Conservation (phyloP, 2,797 vertebrate genomes). For the Phrynocephalus forsythii region DNA sequence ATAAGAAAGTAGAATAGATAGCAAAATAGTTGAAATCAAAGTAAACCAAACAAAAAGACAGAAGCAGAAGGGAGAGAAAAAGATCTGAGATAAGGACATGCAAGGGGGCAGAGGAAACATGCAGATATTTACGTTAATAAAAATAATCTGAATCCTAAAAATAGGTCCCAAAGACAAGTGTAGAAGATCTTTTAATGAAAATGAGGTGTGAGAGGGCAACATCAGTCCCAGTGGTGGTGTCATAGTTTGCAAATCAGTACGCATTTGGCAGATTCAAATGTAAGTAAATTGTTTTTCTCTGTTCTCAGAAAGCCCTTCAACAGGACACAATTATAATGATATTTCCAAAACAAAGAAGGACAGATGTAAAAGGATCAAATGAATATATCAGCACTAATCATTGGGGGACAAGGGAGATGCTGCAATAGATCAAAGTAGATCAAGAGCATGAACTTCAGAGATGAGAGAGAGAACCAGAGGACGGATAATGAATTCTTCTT, state of each 20-base stretch:
- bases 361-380: slow-evolving; percentile 24
- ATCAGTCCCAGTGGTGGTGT: slow-evolving; percentile 7
- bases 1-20: neutral
- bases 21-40: neutral
- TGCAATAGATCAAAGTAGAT: slow-evolving; percentile 56
- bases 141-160: neutral
- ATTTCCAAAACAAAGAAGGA: slow-evolving; percentile 14
- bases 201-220: neutral
- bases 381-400: slow-evolving; percentile 58
- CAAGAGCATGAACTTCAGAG: slow-evolving; percentile 53
- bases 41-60: neutral
- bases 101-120: neutral
- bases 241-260: slow-evolving; percentile 17
- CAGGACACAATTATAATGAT: neutral
- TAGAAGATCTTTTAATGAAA: neutral
- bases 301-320: slow-evolving; percentile 13
- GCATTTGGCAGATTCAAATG: slow-evolving; percentile 12
- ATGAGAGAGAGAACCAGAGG: slow-evolving; percentile 58
- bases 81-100: slow-evolving; percentile 1
- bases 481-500: slow-evolving; percentile 71
- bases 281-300: slow-evolving; percentile 26
- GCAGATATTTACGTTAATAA: neutral
- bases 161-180: neutral
- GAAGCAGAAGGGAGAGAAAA: slow-evolving; percentile 15
- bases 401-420: slow-evolving; percentile 16